Conservation (phyloP, 2,797 vertebrate species). For the Naso thynnoides region DNA sequence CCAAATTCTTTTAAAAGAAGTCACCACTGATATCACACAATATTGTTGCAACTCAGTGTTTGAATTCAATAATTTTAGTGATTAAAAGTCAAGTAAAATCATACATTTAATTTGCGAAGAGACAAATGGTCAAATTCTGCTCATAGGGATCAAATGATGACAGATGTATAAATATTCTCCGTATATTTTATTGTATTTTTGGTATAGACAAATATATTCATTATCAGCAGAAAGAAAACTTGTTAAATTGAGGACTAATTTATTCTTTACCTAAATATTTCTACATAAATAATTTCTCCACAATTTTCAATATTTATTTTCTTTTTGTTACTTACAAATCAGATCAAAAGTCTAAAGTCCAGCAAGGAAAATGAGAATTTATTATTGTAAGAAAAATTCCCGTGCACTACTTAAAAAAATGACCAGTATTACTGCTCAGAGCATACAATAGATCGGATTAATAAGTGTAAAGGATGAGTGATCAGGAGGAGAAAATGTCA, state of each 20-base stretch:
- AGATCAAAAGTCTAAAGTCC: not conserved
- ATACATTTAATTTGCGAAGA: slow-evolving; percentile 9
- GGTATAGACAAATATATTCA: not conserved
- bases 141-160: not conserved
- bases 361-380: not conserved
- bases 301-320: not conserved
- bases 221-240: not conserved
- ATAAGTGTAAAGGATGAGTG: slow-evolving; percentile 18
- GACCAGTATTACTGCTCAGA: not conserved
- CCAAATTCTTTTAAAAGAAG: slow-evolving; percentile 12
- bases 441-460: not conserved
- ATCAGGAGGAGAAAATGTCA: slow-evolving; percentile 57
- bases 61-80: too few relatives aligned
- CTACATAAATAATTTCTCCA: not conserved
- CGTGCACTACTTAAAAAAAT: too few relatives aligned
- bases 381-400: not conserved
- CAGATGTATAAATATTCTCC: slow-evolving; percentile 3
- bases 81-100: slow-evolving; percentile 10
- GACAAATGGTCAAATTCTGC: slow-evolving; percentile 18
- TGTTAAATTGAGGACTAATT: not conserved
- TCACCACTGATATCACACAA: slow-evolving; percentile 15
- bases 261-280: slow-evolving; percentile 2
- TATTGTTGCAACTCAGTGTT: too few relatives aligned
- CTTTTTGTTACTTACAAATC: not conserved
- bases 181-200: slow-evolving; percentile 6